Evolutionary conservation across 2,888 invertebrate genomes (phyloP).

Genomic region (Dyspetes luteomarginatus): DNA sequence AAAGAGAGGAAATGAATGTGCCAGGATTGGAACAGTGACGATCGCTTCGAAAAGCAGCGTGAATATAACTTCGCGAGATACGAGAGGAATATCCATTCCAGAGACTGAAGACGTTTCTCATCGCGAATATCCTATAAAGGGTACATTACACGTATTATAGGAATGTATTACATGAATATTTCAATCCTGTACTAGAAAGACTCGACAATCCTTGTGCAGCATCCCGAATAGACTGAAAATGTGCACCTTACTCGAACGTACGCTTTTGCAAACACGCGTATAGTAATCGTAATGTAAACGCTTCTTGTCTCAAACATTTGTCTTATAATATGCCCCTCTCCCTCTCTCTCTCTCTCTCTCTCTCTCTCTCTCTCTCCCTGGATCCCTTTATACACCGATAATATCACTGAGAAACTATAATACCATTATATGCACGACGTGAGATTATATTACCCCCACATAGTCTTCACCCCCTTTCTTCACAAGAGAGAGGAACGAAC

Average conservation of each 20-base stretch:
- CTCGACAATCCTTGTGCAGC: constrained; percentile 39
- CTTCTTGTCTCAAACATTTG: constrained; percentile 47
- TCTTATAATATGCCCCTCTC: constrained; percentile 43
- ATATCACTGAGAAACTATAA: constrained; percentile 62
- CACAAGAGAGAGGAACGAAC: neutral
- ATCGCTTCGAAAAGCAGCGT: neutral
- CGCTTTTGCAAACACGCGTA: constrained; percentile 20
- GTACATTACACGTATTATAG: constrained; percentile 22
- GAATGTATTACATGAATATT: constrained; percentile 60
- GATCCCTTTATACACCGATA: constrained; percentile 61
- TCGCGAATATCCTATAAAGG: constrained; percentile 7
- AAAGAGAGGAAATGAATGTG: constrained; percentile 34
- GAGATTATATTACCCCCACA: constrained; percentile 50
- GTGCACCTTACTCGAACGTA: constrained; percentile 32
- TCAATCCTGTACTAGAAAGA: constrained; percentile 49
- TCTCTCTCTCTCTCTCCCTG: constrained; percentile 13
- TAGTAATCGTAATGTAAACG: constrained; percentile 46
- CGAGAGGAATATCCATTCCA: constrained; percentile 23
- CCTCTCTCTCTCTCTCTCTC: constrained; percentile 5
- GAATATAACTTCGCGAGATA: constrained; percentile 3
- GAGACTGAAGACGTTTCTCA: constrained; percentile 38
- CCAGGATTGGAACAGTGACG: constrained; percentile 4
- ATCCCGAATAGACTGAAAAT: constrained; percentile 38
- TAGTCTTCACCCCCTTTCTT: constrained; percentile 25
- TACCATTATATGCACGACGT: constrained; percentile 61